Conservation (phyloP, 2,113 vertebrate genomes). For the Apteryx mantelli region DNA sequence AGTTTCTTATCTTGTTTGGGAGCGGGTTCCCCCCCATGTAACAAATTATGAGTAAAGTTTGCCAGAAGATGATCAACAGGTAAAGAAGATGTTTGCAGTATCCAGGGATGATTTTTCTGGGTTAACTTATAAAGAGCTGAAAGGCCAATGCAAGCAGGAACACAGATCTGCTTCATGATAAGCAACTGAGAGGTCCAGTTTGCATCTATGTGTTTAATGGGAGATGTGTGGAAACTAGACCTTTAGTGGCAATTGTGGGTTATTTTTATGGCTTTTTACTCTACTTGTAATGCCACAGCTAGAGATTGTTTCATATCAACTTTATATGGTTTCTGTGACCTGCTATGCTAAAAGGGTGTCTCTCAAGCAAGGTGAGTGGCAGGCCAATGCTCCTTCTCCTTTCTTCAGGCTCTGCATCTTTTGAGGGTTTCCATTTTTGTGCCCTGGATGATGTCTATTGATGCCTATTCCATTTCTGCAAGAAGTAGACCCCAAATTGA, state of each 20-base stretch:
- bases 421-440: neutral
- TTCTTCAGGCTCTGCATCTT: neutral
- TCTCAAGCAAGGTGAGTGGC: neutral
- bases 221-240: neutral
- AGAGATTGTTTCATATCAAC: neutral
- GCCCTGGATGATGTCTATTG: neutral
- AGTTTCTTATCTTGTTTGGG: neutral
- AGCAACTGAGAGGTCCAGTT: neutral
- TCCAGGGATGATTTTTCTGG: neutral
- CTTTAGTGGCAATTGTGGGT: neutral
- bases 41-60: neutral
- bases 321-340: neutral
- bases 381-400: neutral
- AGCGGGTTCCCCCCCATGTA: neutral
- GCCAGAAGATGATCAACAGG: neutral
- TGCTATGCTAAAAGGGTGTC: neutral
- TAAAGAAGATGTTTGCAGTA: neutral
- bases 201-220: neutral
- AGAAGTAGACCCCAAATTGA: conserved; percentile 23
- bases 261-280: neutral
- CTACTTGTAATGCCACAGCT: neutral
- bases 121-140: neutral
- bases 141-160: neutral
- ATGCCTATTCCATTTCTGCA: neutral
- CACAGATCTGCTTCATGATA: neutral